Conservation (phyloP, 2,113 vertebrate genomes). For the Smithornis capensis region DNA sequence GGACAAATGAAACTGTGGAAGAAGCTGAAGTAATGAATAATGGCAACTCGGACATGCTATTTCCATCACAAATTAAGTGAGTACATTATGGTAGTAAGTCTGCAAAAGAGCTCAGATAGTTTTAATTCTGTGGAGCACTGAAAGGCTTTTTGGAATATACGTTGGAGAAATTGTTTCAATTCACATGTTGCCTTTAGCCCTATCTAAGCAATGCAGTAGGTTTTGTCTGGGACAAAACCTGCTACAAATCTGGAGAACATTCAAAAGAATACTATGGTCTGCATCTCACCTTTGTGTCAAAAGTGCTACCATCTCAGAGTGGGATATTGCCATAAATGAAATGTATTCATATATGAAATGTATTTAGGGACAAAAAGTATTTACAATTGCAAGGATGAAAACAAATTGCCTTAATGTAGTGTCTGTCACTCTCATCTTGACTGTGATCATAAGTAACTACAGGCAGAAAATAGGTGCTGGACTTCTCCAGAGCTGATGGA, state of each 20-base stretch:
- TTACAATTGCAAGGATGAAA: neutral
- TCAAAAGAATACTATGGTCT: neutral
- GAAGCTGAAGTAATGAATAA: constrained; percentile 39
- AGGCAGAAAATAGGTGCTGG: neutral
- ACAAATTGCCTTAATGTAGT: neutral
- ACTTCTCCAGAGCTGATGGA: neutral
- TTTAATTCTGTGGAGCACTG: neutral
- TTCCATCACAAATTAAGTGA: constrained; percentile 17
- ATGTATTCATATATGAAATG: neutral
- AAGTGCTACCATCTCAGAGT: neutral
- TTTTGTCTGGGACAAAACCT: neutral
- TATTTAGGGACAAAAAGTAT: neutral
- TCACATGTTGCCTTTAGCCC: neutral
- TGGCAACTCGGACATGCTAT: constrained; percentile 29
- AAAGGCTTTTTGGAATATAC: neutral
- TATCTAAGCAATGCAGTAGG: neutral
- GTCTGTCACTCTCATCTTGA: neutral
- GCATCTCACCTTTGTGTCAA: neutral
- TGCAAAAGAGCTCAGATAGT: constrained; percentile 1
- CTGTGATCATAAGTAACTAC: neutral
- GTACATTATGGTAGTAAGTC: constrained; percentile 16
- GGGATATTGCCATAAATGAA: neutral
- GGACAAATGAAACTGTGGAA: constrained; percentile 49
- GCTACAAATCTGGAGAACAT: neutral
- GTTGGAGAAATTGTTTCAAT: neutral